These are phyloP conservation scores for Hirundichthys speculiger DNA, from an alignment of 2,113 vertebrate genomes.

Conservation along the genomic window DNA sequence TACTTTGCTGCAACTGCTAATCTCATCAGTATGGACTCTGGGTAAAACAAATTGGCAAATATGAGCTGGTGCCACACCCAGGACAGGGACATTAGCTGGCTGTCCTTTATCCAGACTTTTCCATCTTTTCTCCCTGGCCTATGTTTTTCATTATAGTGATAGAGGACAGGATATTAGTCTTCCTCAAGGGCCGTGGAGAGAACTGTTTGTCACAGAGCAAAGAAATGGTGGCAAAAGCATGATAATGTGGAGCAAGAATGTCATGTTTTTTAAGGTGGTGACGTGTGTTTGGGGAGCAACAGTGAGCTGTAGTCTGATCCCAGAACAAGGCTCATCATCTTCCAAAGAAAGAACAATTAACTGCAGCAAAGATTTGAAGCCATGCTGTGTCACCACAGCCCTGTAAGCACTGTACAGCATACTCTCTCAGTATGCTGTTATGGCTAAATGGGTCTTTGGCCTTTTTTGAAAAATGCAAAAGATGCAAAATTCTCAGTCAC, in stretches of 20 bases:
- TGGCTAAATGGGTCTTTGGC: background rate
- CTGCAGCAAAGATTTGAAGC: background rate
- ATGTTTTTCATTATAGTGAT: slow-evolving; percentile 65
- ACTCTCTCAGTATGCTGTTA: no score
- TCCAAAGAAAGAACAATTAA: background rate
- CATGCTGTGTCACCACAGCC: background rate
- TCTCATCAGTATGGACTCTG: slow-evolving; percentile 15
- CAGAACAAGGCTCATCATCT: slow-evolving; percentile 12
- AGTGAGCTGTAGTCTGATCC: slow-evolving; percentile 16
- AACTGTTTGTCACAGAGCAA: slow-evolving; percentile 54
- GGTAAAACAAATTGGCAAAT: slow-evolving; percentile 12
- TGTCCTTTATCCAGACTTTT: slow-evolving; percentile 32
- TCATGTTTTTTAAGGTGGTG: slow-evolving; percentile 23
- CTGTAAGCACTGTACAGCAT: background rate
- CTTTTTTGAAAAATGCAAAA: background rate
- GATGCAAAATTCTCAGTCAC: background rate
- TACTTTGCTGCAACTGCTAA: slow-evolving; percentile 1
- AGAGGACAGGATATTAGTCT: slow-evolving; percentile 74
- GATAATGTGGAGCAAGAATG: slow-evolving; percentile 47
- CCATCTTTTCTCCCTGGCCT: slow-evolving; percentile 41
- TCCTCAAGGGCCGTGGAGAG: slow-evolving; percentile 53
- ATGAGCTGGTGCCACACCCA: slow-evolving; percentile 20
- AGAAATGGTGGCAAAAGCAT: slow-evolving; percentile 51
- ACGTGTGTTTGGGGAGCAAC: slow-evolving; percentile 21
- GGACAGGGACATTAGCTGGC: slow-evolving; percentile 12